These are phyloP conservation scores for Lobophora halterata DNA, from an alignment of 2,888 invertebrate species.

Conservation along the genomic window DNA sequence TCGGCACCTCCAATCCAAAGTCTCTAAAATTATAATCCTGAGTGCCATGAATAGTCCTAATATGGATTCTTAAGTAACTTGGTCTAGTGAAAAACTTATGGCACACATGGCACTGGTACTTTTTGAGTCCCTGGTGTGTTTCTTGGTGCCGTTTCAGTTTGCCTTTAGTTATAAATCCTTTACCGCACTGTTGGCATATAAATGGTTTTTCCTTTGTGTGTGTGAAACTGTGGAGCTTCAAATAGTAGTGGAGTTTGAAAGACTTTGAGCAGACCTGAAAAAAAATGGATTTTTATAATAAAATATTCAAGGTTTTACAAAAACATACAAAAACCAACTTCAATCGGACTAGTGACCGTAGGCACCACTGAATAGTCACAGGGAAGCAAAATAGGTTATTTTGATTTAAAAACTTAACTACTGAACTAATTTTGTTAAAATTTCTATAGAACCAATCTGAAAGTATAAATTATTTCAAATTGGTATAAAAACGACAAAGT, in stretches of 20 bases:
- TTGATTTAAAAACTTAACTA: no score
- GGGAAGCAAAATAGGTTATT: no score
- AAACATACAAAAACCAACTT: no score
- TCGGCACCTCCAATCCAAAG: slow-evolving; percentile 30
- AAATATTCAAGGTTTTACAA: no score
- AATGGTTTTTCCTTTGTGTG: slow-evolving; percentile 71
- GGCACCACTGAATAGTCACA: no score
- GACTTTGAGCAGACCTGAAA: slow-evolving; percentile 57
- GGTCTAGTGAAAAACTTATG: slow-evolving; percentile 71
- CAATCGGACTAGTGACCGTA: no score
- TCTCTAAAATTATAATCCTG: slow-evolving; percentile 64
- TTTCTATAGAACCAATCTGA: no score
- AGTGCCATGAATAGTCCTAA: slow-evolving; percentile 67
- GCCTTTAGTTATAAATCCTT: slow-evolving; percentile 69
- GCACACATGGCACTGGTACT: slow-evolving; percentile 73
- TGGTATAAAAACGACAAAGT: no score
- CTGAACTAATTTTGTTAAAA: no score
- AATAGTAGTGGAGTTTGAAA: slow-evolving; percentile 67
- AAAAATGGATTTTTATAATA: background rate
- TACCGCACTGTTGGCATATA: slow-evolving; percentile 71
- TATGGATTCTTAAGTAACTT: slow-evolving; percentile 64
- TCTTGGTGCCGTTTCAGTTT: slow-evolving; percentile 69
- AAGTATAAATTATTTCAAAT: no score
- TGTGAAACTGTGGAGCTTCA: slow-evolving; percentile 68
- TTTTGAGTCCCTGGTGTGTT: slow-evolving; percentile 66